phyloP scores from a whole-genome alignment of 2,797 vertebrate genomes.

The Danio tinwini region DNA sequence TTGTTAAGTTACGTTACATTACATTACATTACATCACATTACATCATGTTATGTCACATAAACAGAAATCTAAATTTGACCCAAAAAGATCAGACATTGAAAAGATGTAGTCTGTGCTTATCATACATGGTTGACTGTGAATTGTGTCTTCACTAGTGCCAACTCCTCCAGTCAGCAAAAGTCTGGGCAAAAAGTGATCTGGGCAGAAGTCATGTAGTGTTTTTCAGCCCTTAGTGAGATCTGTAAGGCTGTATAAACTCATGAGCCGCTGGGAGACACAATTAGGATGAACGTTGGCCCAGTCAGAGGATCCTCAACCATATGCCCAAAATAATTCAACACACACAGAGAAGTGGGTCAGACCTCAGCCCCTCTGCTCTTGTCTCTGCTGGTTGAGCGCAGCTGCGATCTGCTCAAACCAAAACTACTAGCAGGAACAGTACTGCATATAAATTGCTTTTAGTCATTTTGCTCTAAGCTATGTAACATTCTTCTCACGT shows the following conservation, averaged over 20 bases:
- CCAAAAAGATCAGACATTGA: not conserved
- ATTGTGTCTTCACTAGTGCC: not conserved
- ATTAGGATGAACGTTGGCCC: constrained; percentile 19
- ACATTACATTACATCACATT: too few species aligned
- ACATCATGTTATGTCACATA: too few species aligned
- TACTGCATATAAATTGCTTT: not conserved
- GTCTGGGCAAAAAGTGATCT: not conserved
- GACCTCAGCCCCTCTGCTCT: constrained; percentile 56
- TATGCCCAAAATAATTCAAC: constrained; percentile 37
- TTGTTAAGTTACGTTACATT: too few species aligned
- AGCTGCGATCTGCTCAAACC: constrained; percentile 28
- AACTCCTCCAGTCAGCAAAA: not conserved
- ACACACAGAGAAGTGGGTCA: constrained; percentile 37
- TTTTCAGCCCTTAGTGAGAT: not conserved
- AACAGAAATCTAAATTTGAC: too few species aligned
- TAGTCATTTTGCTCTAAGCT: not conserved
- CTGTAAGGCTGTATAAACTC: constrained; percentile 13
- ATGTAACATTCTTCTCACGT: not conserved
- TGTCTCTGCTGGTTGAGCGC: constrained; percentile 4
- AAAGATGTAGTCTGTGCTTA: not conserved
- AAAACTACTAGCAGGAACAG: not conserved
- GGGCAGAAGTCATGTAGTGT: not conserved
- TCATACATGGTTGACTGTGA: not conserved
- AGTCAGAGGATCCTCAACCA: constrained; percentile 16
- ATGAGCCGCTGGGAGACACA: constrained; percentile 18